phyloP scores from a whole-genome alignment of 2,113 vertebrate genomes.

The Psilopsiagon aymara region DNA sequence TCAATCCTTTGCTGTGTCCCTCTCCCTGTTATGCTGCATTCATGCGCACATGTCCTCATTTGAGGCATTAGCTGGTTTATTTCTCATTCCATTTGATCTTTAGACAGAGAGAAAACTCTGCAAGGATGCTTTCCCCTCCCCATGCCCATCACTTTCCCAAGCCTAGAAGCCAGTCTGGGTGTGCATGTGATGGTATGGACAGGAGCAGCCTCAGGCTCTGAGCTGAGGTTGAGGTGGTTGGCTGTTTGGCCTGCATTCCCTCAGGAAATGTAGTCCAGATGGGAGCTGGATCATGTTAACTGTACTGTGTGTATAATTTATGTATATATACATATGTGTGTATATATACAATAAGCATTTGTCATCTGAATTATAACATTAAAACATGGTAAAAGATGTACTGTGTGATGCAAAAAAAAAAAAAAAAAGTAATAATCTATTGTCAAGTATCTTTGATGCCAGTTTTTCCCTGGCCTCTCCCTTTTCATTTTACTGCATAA shows the following conservation, averaged over 20 bases:
- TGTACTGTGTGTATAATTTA: neutral
- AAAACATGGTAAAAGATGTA: neutral
- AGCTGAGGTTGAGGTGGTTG: constrained; percentile 5
- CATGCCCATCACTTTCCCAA: neutral
- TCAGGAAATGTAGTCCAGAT: constrained; percentile 50
- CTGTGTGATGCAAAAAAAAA: neutral
- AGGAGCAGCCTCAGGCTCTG: neutral
- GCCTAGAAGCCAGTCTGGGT: neutral
- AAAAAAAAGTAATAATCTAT: neutral
- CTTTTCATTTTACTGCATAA: neutral
- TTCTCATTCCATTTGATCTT: neutral
- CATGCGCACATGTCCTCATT: neutral
- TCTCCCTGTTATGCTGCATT: fast-evolving
- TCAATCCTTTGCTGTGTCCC: neutral
- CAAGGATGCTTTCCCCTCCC: neutral
- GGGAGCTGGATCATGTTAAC: constrained; percentile 19
- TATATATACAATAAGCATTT: neutral
- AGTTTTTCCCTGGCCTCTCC: neutral
- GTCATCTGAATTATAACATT: constrained; percentile 3
- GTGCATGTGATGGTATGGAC: neutral
- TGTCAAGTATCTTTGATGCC: neutral
- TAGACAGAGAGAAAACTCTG: neutral
- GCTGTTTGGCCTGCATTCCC: constrained; percentile 19
- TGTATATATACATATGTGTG: neutral
- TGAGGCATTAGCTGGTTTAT: neutral